These are phyloP conservation scores for Leptopilina boulardi DNA, from an alignment of 1,140 invertebrate species.

Conservation along the genomic window DNA sequence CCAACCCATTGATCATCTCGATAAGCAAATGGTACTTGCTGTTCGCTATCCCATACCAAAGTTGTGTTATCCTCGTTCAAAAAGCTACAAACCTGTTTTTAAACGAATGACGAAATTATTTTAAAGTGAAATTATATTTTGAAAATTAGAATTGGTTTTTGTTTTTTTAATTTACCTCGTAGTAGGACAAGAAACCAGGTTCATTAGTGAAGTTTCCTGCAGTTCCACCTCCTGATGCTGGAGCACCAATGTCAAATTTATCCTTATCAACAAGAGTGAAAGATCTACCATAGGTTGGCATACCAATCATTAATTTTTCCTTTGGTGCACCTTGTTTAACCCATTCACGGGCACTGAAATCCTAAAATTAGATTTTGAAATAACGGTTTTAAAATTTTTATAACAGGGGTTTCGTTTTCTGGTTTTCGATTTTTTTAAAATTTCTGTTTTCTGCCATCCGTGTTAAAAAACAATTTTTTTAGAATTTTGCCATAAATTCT, in stretches of 20 bases:
- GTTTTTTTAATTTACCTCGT: constrained; percentile 81
- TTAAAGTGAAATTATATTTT: no score
- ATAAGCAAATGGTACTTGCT: constrained; percentile 96
- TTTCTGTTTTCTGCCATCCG: no score
- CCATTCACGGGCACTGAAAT: constrained; percentile 94
- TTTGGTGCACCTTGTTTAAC: constrained; percentile 95
- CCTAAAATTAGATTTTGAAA: constrained; percentile 77
- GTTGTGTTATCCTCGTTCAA: constrained; percentile 93
- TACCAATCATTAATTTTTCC: constrained; percentile 96
- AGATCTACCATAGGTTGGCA: constrained; percentile 95
- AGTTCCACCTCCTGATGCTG: constrained; percentile 89
- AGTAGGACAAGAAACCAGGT: constrained; percentile 94
- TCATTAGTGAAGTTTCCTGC: constrained; percentile 91
- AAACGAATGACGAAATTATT: constrained; percentile 30
- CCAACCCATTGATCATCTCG: constrained; percentile 95
- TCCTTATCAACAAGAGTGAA: constrained; percentile 93
- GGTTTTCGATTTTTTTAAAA: no score
- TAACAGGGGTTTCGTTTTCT: no score
- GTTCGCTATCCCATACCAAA: constrained; percentile 96
- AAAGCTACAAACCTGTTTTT: constrained; percentile 89
- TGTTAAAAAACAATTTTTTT: no score
- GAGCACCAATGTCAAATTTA: constrained; percentile 94
- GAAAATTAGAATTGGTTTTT: no score
- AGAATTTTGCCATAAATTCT: no score
- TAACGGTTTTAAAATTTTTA: not conserved